These are phyloP conservation scores for Nephila pilipes DNA, from an alignment of 1,140 invertebrate genomes.

Conservation along the genomic window DNA sequence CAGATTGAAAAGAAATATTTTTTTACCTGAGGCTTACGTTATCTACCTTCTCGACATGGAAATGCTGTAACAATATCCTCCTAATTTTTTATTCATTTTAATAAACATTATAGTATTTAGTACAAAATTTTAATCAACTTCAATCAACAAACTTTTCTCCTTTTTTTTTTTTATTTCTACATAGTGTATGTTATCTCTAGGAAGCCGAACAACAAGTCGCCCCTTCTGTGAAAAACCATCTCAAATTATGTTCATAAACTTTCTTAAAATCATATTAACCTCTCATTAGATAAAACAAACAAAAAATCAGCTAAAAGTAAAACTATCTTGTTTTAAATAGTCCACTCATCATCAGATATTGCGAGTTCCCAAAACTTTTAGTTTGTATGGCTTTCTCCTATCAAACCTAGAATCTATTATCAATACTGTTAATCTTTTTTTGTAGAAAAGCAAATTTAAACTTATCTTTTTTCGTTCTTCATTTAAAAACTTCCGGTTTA, in stretches of 20 bases:
- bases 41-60: background rate
- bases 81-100: too few relatives aligned
- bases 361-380: background rate
- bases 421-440: conserved; percentile 1
- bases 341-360: background rate
- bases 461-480: background rate
- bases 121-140: too few relatives aligned
- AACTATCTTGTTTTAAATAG: background rate
- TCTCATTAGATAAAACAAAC: background rate
- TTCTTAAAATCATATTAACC: conserved; percentile 1
- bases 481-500: conserved; percentile 38
- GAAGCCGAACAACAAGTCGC: too few relatives aligned
- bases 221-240: too few relatives aligned
- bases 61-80: too few relatives aligned
- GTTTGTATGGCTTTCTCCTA: background rate
- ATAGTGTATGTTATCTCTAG: too few relatives aligned
- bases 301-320: background rate
- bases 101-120: too few relatives aligned
- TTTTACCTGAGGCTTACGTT: too few relatives aligned
- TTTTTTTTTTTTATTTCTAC: too few relatives aligned
- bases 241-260: background rate
- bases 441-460: background rate
- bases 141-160: too few relatives aligned
- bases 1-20: too few relatives aligned
- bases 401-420: conserved; percentile 21